A percentile compares a stretch with the other conserved stretches of the same genome.
Evolutionary conservation across 1,140 invertebrate species (phyloP).

Genomic region (Nasonia vitripennis): DNA sequence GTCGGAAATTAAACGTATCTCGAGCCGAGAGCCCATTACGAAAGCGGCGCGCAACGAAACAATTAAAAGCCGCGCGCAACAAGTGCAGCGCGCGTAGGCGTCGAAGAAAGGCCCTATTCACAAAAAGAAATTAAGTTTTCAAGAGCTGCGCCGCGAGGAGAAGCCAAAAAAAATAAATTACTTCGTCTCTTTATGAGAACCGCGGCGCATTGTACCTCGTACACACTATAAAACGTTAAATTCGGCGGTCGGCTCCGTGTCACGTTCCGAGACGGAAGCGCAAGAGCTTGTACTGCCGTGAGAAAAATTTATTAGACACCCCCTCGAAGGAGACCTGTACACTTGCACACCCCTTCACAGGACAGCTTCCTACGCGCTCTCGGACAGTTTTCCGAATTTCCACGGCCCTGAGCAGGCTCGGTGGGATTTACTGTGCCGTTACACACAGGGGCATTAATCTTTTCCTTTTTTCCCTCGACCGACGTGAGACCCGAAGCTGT

Average conservation of each 20-base stretch:
- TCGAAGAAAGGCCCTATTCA: conserved; percentile 2
- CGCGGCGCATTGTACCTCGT: neutral
- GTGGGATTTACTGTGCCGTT: neutral
- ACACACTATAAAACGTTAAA: conserved; percentile 7
- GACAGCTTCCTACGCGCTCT: neutral
- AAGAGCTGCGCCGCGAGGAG: neutral
- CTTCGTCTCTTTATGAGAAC: conserved; percentile 32
- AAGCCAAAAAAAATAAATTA: conserved; percentile 16
- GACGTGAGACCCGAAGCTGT: conserved; percentile 16
- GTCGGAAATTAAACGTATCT: neutral
- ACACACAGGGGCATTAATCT: conserved; percentile 24
- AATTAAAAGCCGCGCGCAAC: neutral
- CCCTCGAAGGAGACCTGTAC: neutral
- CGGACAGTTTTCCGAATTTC: conserved; percentile 7
- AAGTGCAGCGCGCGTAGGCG: neutral
- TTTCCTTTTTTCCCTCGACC: neutral
- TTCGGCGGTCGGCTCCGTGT: neutral
- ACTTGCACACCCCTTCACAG: conserved; percentile 11
- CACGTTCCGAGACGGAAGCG: neutral
- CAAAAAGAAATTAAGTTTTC: conserved; percentile 46
- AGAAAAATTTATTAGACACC: conserved; percentile 21
- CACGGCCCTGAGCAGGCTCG: neutral
- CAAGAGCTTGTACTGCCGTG: neutral
- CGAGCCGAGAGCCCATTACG: neutral
- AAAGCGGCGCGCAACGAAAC: neutral